Conservation (phyloP, 2,888 invertebrate genomes). For the Polyploca ridens region DNA sequence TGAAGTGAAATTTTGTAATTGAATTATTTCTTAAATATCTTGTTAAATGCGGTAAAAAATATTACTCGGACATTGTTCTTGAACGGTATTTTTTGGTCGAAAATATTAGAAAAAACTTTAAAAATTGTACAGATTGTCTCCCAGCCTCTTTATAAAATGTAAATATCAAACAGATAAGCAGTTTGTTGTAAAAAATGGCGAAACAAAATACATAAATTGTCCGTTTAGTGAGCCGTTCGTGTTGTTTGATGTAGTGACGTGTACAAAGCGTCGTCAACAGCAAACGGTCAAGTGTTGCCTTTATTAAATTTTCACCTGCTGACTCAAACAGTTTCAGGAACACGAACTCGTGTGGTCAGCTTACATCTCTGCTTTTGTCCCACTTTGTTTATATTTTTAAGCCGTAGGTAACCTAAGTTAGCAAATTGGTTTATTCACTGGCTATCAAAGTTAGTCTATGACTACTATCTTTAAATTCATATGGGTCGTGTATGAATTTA, state of each 20-base stretch:
- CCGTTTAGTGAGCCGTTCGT: neutral
- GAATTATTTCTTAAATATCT: constrained; percentile 3
- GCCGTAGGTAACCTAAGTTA: too few relatives aligned
- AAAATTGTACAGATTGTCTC: too few relatives aligned
- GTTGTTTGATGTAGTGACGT: neutral
- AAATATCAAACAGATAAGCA: neutral
- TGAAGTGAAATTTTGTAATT: constrained; percentile 7
- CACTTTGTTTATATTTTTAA: too few relatives aligned
- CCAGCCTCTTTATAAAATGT: too few relatives aligned
- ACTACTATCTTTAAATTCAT: too few relatives aligned
- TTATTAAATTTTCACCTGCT: neutral
- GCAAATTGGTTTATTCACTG: too few relatives aligned
- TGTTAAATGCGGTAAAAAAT: neutral
- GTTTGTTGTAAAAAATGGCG: neutral
- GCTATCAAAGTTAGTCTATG: too few relatives aligned
- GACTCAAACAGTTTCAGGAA: neutral
- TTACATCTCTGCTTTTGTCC: too few relatives aligned
- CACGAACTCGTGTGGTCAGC: neutral
- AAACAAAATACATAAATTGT: neutral
- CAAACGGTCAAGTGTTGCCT: neutral
- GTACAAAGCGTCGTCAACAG: neutral
- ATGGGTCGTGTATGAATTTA: too few relatives aligned
- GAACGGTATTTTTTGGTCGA: neutral
- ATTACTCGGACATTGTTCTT: neutral
- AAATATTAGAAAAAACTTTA: too few relatives aligned